Evolutionary conservation across 2,797 vertebrate genomes (phyloP).

Genomic region (Phataginus tetradactyla): DNA sequence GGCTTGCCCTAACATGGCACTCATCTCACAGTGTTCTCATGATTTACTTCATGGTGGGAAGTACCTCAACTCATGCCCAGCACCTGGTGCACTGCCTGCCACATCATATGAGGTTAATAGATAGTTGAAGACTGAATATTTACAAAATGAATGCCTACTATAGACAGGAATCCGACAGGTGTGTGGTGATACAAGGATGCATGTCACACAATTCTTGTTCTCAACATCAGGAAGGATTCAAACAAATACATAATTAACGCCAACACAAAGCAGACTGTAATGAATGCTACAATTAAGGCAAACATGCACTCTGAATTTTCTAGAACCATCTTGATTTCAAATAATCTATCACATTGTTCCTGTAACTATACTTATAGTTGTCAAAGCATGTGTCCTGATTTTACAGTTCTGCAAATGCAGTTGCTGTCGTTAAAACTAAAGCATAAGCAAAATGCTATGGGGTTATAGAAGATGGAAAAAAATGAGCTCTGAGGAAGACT

Average conservation of each 20-base stretch:
- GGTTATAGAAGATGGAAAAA: not conserved
- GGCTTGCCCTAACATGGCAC: not conserved
- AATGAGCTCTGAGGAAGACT: constrained; percentile 11
- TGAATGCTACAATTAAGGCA: constrained; percentile 64
- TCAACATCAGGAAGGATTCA: constrained; percentile 48
- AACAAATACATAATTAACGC: constrained; percentile 64
- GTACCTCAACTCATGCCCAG: not conserved
- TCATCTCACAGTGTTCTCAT: not conserved
- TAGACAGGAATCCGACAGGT: constrained; percentile 57
- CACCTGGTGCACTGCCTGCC: not conserved
- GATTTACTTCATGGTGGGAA: not conserved
- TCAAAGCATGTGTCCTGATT: constrained; percentile 54
- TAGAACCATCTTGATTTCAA: constrained; percentile 65
- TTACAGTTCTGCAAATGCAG: constrained; percentile 53
- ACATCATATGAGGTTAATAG: constrained; percentile 31
- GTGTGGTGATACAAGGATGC: constrained; percentile 20
- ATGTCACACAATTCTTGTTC: constrained; percentile 46
- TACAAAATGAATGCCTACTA: not conserved
- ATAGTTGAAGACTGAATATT: not conserved
- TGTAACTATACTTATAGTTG: constrained; percentile 32
- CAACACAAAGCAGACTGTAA: constrained; percentile 47
- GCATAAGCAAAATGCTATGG: constrained; percentile 14
- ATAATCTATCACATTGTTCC: constrained; percentile 66
- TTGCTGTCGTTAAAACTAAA: constrained; percentile 37
- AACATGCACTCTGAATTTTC: constrained; percentile 55